These are phyloP conservation scores for cattle (Bos taurus) DNA, from an alignment of 2,113 vertebrate genomes.

Conservation along the genomic window ARS-UCD2.0 NC_037357.1:15459501-15460000, in stretches of 20 bases:
- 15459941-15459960: slow-evolving; percentile 38
- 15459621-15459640: slow-evolving; percentile 41
- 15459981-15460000: slow-evolving; percentile 43
- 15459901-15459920: slow-evolving; percentile 71
- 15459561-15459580: slow-evolving; percentile 21
- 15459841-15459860: slow-evolving; percentile 21
- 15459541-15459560: neutral
- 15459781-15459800: slow-evolving; percentile 40
- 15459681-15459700: neutral
- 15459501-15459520: neutral
- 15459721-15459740: slow-evolving; percentile 36
- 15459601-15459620: slow-evolving; percentile 64
- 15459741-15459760: slow-evolving; percentile 57
- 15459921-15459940: slow-evolving; percentile 77
- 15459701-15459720: slow-evolving; percentile 47
- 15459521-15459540: neutral
- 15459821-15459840: slow-evolving; percentile 33
- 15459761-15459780: slow-evolving; percentile 43
- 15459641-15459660: slow-evolving; percentile 61
- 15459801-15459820: slow-evolving; percentile 37
- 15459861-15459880: slow-evolving; percentile 31
- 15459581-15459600: slow-evolving; percentile 66
- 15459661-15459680: slow-evolving; percentile 33
- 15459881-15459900: slow-evolving; percentile 54
- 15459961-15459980: slow-evolving; percentile 71